Evolutionary conservation across 2,113 vertebrate genomes (phyloP).

Genomic region (Haemorhous mexicanus): DNA sequence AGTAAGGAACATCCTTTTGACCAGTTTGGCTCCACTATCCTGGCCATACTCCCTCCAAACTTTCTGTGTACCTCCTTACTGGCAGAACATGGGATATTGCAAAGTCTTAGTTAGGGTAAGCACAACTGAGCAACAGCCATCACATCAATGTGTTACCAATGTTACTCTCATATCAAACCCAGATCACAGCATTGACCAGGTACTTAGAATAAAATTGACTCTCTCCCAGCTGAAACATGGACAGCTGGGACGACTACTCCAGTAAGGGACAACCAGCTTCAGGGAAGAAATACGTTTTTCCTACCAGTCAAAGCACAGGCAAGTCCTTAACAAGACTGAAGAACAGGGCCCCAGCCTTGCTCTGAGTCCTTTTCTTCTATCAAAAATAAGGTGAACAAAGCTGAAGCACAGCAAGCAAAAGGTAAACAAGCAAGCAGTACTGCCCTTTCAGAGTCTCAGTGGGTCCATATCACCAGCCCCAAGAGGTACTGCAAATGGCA

Average conservation of each 20-base stretch:
- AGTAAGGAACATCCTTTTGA: not conserved
- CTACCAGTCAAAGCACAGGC: not conserved
- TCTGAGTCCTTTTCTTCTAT: not conserved
- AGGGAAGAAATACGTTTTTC: not conserved
- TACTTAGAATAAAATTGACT: not conserved
- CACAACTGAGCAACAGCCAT: not conserved
- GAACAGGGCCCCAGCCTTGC: not conserved
- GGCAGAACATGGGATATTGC: not conserved
- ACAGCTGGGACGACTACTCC: not conserved
- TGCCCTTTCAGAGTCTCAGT: fast-evolving
- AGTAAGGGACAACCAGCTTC: not conserved
- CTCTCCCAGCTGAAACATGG: not conserved
- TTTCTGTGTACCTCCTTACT: not conserved
- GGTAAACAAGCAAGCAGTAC: not conserved
- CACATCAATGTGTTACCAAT: not conserved
- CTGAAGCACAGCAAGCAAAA: not conserved
- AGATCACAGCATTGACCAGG: not conserved
- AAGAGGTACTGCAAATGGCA: not conserved
- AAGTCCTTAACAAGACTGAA: not conserved
- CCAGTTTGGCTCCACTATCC: not conserved
- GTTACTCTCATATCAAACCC: not conserved
- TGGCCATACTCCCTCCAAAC: no score
- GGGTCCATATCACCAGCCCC: not conserved
- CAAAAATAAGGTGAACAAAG: not conserved
- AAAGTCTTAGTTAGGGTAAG: not conserved